phyloP scores from a whole-genome alignment of 2,113 vertebrate species.

The Gila orcuttii region DNA sequence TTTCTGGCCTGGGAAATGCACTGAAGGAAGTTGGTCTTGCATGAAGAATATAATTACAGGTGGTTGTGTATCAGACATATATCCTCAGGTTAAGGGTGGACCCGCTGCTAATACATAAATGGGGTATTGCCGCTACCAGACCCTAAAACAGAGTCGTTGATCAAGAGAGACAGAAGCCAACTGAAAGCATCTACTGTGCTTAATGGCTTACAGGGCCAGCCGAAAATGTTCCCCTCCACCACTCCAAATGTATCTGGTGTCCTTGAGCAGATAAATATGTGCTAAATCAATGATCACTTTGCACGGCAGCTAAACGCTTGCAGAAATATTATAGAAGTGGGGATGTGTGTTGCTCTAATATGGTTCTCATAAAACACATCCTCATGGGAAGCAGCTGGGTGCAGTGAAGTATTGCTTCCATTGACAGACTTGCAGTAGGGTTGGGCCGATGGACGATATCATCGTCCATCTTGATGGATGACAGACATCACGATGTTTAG shows the following conservation, averaged over 20 bases:
- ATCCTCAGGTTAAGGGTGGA: constrained; percentile 64
- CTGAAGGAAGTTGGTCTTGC: constrained; percentile 64
- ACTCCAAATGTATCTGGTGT: constrained; percentile 44
- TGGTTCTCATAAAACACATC: constrained; percentile 40
- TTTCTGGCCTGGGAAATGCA: constrained; percentile 60
- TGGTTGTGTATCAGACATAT: constrained; percentile 60
- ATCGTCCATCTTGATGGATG: too few species aligned
- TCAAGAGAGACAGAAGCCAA: constrained; percentile 45
- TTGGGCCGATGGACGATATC: too few species aligned
- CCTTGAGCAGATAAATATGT: constrained; percentile 42
- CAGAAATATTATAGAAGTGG: constrained; percentile 59
- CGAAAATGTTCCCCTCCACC: constrained; percentile 26
- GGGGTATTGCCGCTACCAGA: constrained; percentile 59
- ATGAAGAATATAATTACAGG: constrained; percentile 68
- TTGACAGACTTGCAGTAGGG: constrained; percentile 6
- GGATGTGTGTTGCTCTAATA: constrained; percentile 53
- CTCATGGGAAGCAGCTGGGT: constrained; percentile 5
- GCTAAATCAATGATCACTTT: constrained; percentile 42
- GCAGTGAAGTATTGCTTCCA: constrained; percentile 1
- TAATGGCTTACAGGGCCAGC: constrained; percentile 44
- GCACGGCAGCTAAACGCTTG: constrained; percentile 35
- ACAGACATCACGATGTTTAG: too few species aligned
- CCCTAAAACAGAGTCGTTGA: constrained; percentile 58
- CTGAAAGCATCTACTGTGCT: constrained; percentile 44
- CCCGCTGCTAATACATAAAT: constrained; percentile 65